These are phyloP conservation scores for Psittacula cyanocephala DNA, from an alignment of 2,113 vertebrate species.

Conservation along the genomic window DNA sequence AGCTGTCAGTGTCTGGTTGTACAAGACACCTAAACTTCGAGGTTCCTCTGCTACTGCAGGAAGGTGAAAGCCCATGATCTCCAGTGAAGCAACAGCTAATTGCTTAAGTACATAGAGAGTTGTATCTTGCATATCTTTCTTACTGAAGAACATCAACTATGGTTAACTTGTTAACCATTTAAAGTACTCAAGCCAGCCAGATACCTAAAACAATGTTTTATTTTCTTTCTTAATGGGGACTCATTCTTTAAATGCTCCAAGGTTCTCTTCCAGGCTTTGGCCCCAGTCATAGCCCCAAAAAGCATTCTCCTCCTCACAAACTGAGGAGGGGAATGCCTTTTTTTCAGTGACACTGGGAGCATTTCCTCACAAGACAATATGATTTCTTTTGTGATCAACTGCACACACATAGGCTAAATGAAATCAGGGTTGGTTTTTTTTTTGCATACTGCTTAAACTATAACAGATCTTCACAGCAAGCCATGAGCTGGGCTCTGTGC, in stretches of 20 bases:
- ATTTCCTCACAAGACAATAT: background rate
- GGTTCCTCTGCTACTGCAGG: background rate
- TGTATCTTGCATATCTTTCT: background rate
- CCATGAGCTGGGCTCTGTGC: background rate
- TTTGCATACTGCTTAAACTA: background rate
- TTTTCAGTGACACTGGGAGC: background rate
- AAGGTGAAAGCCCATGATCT: background rate
- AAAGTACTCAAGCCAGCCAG: fast-evolving
- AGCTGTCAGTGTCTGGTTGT: background rate
- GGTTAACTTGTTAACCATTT: background rate
- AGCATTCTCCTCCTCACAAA: background rate
- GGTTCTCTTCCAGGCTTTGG: background rate
- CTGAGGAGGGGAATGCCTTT: background rate
- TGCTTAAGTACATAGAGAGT: background rate
- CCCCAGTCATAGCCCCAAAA: background rate
- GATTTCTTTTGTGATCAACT: background rate
- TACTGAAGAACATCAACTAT: background rate
- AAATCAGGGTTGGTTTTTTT: fast-evolving
- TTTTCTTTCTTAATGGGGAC: background rate
- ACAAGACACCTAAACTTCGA: background rate
- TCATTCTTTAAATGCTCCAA: background rate
- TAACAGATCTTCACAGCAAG: background rate
- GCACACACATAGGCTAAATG: fast-evolving
- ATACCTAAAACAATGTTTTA: fast-evolving
- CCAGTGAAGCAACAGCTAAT: background rate